These are phyloP conservation scores for Dexiosoma caninum DNA, from an alignment of 2,888 invertebrate genomes.

Conservation along the genomic window DNA sequence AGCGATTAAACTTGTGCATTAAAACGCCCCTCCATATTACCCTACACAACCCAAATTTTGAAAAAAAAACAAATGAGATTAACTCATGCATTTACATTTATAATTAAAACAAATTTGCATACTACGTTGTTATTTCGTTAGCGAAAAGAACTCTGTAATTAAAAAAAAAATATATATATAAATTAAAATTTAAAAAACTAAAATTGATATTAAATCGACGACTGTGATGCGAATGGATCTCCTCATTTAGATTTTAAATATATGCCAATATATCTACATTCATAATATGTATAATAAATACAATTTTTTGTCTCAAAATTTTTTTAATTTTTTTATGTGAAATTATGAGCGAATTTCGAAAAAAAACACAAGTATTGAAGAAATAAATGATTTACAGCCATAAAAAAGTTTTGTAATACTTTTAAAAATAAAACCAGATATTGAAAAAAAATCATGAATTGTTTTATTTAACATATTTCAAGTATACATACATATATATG, in stretches of 20 bases:
- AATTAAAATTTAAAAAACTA: not conserved
- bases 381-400: slow-evolving; percentile 32
- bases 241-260: slow-evolving; percentile 62
- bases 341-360: slow-evolving; percentile 21
- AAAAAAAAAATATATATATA: not conserved
- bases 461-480: not conserved
- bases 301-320: slow-evolving; percentile 14
- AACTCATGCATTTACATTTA: slow-evolving; percentile 33
- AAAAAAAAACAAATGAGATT: not conserved
- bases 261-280: slow-evolving; percentile 60
- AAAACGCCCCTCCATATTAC: slow-evolving; percentile 44
- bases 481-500: not conserved
- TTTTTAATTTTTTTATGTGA: not conserved
- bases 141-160: slow-evolving; percentile 13
- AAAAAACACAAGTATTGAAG: slow-evolving; percentile 29
- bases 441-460: not conserved
- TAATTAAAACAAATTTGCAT: not conserved
- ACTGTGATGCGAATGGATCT: slow-evolving; percentile 64
- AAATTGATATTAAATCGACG: slow-evolving; percentile 48
- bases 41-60: not conserved
- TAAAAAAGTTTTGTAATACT: slow-evolving; percentile 56
- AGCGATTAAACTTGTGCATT: slow-evolving; percentile 39
- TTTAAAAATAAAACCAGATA: slow-evolving; percentile 46
- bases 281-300: slow-evolving; percentile 31
- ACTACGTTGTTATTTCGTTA: slow-evolving; percentile 31